phyloP scores from a whole-genome alignment of 2,113 vertebrate genomes.

The Anser brachyrhynchus region DNA sequence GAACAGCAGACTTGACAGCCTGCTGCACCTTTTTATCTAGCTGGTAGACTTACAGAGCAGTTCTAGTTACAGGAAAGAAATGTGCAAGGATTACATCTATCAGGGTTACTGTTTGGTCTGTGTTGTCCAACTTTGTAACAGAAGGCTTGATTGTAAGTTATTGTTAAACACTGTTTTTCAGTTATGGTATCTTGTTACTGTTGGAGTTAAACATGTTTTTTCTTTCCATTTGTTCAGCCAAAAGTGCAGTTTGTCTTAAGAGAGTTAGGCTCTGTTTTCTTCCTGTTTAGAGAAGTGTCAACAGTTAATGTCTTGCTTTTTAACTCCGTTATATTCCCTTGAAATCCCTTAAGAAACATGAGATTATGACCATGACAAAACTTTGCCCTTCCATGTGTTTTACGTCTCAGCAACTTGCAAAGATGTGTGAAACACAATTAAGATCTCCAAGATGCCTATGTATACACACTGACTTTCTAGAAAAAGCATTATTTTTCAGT shows the following conservation, averaged over 20 bases:
- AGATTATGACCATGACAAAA: neutral
- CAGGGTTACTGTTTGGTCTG: neutral
- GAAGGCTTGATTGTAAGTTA: conserved; percentile 5
- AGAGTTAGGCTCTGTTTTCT: neutral
- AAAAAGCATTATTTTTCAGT: neutral
- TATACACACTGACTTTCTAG: neutral
- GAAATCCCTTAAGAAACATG: neutral
- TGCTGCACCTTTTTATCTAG: neutral
- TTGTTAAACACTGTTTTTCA: conserved; percentile 17
- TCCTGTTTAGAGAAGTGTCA: neutral
- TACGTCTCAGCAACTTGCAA: neutral
- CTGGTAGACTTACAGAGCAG: neutral
- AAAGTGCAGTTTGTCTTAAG: neutral
- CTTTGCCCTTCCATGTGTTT: neutral
- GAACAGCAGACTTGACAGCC: neutral
- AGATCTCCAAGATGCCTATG: neutral
- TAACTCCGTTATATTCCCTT: conserved; percentile 8
- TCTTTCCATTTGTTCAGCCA: neutral
- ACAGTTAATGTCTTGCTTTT: neutral
- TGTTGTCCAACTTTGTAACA: neutral
- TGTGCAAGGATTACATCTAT: conserved; percentile 1
- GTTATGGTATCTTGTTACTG: neutral
- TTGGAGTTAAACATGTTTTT: neutral
- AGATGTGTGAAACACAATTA: neutral
- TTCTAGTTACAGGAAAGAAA: conserved; percentile 23